Conservation (phyloP, 2,113 vertebrate species). For the Myotis yumanensis region DNA sequence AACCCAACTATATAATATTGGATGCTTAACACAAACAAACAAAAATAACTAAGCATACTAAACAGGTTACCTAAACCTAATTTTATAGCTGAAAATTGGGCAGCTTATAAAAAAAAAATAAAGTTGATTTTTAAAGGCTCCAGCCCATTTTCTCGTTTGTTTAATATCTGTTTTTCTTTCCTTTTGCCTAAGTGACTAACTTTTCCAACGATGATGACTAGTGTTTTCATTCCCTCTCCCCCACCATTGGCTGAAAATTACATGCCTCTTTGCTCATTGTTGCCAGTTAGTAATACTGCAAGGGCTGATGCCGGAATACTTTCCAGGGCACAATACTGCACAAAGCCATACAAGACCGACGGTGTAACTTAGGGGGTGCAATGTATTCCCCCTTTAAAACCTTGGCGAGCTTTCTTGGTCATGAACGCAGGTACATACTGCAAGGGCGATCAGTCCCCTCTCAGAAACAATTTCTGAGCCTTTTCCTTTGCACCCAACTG, state of each 20-base stretch:
- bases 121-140: conserved; percentile 68
- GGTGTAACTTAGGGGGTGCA: conserved; percentile 8
- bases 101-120: conserved; percentile 65
- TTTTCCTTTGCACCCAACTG: conserved; percentile 40
- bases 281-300: conserved; percentile 74
- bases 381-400: conserved; percentile 48
- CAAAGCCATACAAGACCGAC: conserved; percentile 7
- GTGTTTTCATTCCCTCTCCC: not conserved
- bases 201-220: conserved; percentile 49
- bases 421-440: conserved; percentile 70
- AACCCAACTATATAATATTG: conserved; percentile 40
- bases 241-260: conserved; percentile 62
- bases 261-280: conserved; percentile 54
- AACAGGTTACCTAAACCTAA: conserved; percentile 61
- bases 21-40: conserved; percentile 67
- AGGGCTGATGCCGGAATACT: conserved; percentile 70
- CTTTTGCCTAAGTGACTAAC: conserved; percentile 59
- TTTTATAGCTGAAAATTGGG: conserved; percentile 73
- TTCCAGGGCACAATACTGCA: conserved; percentile 42
- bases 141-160: conserved; percentile 51
- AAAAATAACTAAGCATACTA: conserved; percentile 54
- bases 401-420: conserved; percentile 61
- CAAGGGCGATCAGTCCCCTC: conserved; percentile 61
- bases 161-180: conserved; percentile 4
- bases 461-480: conserved; percentile 66